Percentiles rank a stretch among this genome's conserved stretches.
These are phyloP conservation scores for Lynx canadensis DNA, from an alignment of 2,113 vertebrate genomes.

Conservation along the genomic window DNA sequence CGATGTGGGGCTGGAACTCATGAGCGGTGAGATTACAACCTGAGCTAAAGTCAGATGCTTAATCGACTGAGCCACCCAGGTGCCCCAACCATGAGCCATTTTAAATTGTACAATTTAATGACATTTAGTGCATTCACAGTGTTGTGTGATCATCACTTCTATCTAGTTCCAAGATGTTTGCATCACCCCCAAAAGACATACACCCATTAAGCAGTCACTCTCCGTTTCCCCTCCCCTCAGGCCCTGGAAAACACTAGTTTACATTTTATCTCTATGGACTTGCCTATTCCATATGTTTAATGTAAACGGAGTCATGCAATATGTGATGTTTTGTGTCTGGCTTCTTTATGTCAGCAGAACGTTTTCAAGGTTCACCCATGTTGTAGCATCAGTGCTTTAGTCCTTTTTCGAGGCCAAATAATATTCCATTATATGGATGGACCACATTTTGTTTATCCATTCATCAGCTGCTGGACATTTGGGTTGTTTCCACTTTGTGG, in stretches of 20 bases:
- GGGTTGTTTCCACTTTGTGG: not conserved
- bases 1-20: too few relatives aligned
- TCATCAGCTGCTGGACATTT: not conserved
- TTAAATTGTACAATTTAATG: not conserved
- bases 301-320: not conserved
- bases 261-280: not conserved
- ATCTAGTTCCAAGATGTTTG: not conserved
- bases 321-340: not conserved
- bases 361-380: not conserved
- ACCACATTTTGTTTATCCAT: not conserved
- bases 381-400: not conserved
- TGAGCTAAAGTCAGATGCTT: too few relatives aligned
- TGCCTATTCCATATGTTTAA: not conserved
- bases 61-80: too few relatives aligned
- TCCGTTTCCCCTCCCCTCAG: not conserved
- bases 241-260: not conserved
- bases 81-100: not conserved
- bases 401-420: not conserved
- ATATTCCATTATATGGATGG: not conserved
- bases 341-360: not conserved
- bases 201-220: not conserved
- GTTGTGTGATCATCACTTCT: not conserved
- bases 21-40: too few relatives aligned
- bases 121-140: not conserved
- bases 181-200: not conserved